phyloP scores from a whole-genome alignment of 1,140 invertebrate species.

The Cotesia glomerata region DNA sequence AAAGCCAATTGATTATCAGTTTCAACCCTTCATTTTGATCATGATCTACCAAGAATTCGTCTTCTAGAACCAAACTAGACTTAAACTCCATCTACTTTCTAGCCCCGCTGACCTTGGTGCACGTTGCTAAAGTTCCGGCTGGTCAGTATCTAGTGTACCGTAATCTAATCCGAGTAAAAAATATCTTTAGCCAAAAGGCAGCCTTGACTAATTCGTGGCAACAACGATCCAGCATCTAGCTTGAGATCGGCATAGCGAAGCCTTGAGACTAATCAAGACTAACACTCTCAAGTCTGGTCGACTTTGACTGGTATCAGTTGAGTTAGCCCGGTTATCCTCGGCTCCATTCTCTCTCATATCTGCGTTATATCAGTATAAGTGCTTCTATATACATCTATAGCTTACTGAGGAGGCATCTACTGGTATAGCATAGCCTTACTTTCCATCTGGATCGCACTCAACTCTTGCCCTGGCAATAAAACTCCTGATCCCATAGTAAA shows the following conservation, averaged over 20 bases:
- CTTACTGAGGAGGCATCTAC: neutral
- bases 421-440: neutral
- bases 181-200: neutral
- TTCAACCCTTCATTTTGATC: too few relatives aligned
- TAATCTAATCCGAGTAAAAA: neutral
- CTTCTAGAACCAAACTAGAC: too few relatives aligned
- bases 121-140: slow-evolving; percentile 21
- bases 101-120: slow-evolving; percentile 18
- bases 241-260: slow-evolving; percentile 23
- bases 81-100: slow-evolving; percentile 3
- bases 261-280: slow-evolving; percentile 17
- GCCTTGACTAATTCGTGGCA: too few relatives aligned
- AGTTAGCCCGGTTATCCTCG: slow-evolving; percentile 28
- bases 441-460: too few relatives aligned
- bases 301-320: neutral
- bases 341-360: slow-evolving; percentile 20
- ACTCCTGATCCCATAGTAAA: neutral
- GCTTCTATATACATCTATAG: too few relatives aligned
- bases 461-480: neutral
- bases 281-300: slow-evolving; percentile 1
- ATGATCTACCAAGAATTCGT: too few relatives aligned
- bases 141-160: slow-evolving; percentile 13
- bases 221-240: neutral
- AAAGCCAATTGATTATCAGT: too few relatives aligned
- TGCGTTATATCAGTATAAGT: neutral